Evolutionary conservation across 2,888 invertebrate species (phyloP).

Genomic region (Macrosoma leucophasiata): DNA sequence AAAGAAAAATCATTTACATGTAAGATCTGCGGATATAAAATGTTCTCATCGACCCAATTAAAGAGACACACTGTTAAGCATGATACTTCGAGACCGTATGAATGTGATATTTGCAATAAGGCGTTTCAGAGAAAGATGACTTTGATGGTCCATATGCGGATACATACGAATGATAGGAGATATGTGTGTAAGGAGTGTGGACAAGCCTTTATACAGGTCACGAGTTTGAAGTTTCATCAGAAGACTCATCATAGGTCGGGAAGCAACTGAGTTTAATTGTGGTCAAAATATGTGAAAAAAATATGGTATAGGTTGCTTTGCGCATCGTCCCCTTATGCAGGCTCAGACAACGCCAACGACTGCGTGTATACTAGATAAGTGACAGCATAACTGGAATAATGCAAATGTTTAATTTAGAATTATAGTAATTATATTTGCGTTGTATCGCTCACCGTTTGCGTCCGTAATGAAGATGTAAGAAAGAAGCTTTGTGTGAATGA

Average conservation of each 20-base stretch:
- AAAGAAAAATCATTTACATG: slow-evolving; percentile 49
- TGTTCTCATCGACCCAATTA: slow-evolving; percentile 58
- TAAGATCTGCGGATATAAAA: slow-evolving; percentile 53
- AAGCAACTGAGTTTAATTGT: no score
- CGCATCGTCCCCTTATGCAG: no score
- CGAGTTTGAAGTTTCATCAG: slow-evolving; percentile 73
- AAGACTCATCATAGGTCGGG: slow-evolving; percentile 70
- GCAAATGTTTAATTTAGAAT: no score
- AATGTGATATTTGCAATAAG: slow-evolving; percentile 74
- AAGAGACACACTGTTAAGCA: slow-evolving; percentile 74
- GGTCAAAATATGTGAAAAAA: no score
- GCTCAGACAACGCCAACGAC: no score
- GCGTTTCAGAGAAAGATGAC: slow-evolving; percentile 75
- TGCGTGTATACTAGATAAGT: no score
- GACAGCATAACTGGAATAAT: no score
- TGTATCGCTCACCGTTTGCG: no score
- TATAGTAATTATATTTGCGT: no score
- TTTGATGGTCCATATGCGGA: slow-evolving; percentile 69
- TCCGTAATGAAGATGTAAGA: no score
- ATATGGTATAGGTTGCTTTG: no score
- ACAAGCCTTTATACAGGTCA: slow-evolving; percentile 73
- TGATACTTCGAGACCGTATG: slow-evolving; percentile 70
- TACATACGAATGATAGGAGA: slow-evolving; percentile 73
- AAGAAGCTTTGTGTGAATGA: no score
- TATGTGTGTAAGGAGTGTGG: slow-evolving; percentile 71